Evolutionary conservation across 2,888 invertebrate genomes (phyloP).

Genomic region (Leptopilina drosophilae): DNA sequence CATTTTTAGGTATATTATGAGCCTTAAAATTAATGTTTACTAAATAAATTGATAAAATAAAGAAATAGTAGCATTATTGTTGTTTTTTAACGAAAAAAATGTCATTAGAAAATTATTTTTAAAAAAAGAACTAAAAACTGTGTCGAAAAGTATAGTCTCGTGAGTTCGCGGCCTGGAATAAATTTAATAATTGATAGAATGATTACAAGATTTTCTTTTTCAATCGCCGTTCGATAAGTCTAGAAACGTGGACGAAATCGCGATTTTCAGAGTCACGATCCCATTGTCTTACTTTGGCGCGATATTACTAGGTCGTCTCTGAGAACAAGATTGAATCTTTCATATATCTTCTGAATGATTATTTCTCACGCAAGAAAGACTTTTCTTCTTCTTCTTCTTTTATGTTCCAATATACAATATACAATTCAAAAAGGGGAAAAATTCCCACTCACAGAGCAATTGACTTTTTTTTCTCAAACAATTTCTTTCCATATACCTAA

Average conservation of each 20-base stretch:
- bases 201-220: not conserved
- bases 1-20: no score
- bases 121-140: no score
- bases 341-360: conserved; percentile 15
- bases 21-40: no score
- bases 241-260: conserved; percentile 32
- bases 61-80: no score
- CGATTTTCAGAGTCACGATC: conserved; percentile 39
- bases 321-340: conserved; percentile 14
- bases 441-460: not conserved
- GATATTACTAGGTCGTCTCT: conserved; percentile 28
- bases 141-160: no score
- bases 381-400: not conserved
- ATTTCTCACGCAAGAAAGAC: conserved; percentile 30
- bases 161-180: no score
- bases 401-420: not conserved
- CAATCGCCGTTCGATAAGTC: conserved; percentile 20
- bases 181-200: not conserved
- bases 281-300: conserved; percentile 39
- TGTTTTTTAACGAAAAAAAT: no score
- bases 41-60: no score
- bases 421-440: not conserved
- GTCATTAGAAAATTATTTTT: no score
- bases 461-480: not conserved
- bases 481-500: not conserved